A percentile compares a stretch with the other conserved stretches of the same genome.
Evolutionary conservation across 2,113 vertebrate genomes (phyloP).

Genomic region (Lepus europaeus): DNA sequence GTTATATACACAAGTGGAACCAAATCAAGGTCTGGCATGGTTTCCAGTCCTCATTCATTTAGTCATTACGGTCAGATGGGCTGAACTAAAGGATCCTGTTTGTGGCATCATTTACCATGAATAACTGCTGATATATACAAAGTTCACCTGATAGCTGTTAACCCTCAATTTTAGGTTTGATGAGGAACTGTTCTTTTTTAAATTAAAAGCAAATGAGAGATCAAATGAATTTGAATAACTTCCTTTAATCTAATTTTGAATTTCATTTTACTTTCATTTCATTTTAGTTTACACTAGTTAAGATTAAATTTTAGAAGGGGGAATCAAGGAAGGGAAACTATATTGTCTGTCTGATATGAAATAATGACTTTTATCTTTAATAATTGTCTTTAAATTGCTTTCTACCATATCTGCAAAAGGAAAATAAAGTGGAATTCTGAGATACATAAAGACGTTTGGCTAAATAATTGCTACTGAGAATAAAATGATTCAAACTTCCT

Average conservation of each 20-base stretch:
- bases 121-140: constrained; percentile 5
- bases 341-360: not conserved
- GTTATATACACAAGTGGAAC: constrained; percentile 36
- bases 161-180: constrained; percentile 29
- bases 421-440: constrained; percentile 19
- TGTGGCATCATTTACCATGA: constrained; percentile 7
- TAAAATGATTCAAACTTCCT: constrained; percentile 38
- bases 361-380: not conserved
- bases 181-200: not conserved
- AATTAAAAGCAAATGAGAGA: constrained; percentile 52
- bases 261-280: constrained; percentile 55
- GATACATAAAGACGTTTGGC: not conserved
- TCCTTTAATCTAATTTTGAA: constrained; percentile 56
- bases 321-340: constrained; percentile 42
- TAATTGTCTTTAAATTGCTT: not conserved
- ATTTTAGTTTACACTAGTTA: constrained; percentile 34
- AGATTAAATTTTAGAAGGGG: constrained; percentile 20
- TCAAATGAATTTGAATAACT: constrained; percentile 52
- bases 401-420: not conserved
- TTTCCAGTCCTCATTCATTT: constrained; percentile 62
- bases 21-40: constrained; percentile 40
- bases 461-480: not conserved
- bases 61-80: constrained; percentile 54
- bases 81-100: constrained; percentile 52
- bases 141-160: constrained; percentile 23